Conservation (phyloP, 2,888 invertebrate species). For the Pachycephus smyrnensis region DNA sequence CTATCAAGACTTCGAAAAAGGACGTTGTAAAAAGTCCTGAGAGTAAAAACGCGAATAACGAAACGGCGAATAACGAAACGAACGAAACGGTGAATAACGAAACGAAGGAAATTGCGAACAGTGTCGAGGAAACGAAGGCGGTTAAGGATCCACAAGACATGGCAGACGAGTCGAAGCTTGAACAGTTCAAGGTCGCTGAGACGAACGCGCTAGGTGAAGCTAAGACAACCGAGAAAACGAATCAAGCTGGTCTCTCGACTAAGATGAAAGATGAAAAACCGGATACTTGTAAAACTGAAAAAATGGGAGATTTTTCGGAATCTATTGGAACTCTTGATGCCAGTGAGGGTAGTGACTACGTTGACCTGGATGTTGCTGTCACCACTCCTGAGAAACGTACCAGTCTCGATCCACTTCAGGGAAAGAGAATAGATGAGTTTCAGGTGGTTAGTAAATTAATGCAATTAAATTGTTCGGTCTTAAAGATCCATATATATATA, state of each 20-base stretch:
- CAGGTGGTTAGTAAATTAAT: constrained; percentile 37
- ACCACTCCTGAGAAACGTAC: constrained; percentile 35
- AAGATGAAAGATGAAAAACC: constrained; percentile 10
- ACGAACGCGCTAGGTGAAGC: not conserved
- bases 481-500: not conserved
- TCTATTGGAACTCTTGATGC: not conserved
- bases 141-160: constrained; percentile 9
- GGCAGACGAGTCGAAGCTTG: constrained; percentile 16
- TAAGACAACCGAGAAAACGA: not conserved
- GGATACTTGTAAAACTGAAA: constrained; percentile 11
- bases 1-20: constrained; percentile 15
- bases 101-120: constrained; percentile 8
- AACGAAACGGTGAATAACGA: constrained; percentile 18
- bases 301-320: constrained; percentile 1
- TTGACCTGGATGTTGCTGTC: constrained; percentile 35
- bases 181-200: constrained; percentile 1
- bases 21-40: constrained; percentile 26
- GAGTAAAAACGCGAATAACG: constrained; percentile 33
- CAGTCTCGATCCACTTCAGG: constrained; percentile 29
- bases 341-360: constrained; percentile 18
- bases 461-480: not conserved
- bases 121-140: constrained; percentile 18
- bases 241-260: not conserved
- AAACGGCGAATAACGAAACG: constrained; percentile 36
- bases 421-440: constrained; percentile 45